Conservation (phyloP, 2,888 invertebrate genomes). For the Proisotoma minuta region DNA sequence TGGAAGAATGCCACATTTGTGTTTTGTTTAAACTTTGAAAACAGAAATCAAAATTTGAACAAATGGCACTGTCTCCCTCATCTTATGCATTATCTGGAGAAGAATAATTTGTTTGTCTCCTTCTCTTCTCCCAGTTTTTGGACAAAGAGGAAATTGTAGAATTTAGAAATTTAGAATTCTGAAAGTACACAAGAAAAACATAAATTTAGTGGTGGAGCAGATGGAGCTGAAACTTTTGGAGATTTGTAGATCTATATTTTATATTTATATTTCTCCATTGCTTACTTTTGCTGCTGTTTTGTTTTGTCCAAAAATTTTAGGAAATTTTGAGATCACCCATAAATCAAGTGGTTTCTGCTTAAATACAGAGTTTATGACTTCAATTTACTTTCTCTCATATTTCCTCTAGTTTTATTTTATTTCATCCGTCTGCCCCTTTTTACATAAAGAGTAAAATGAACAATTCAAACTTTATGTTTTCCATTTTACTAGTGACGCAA, state of each 20-base stretch:
- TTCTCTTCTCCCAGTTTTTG: neutral
- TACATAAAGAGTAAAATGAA: no score
- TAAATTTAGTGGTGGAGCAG: neutral
- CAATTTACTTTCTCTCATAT: no score
- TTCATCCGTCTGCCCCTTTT: no score
- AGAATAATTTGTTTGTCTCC: conserved; percentile 2
- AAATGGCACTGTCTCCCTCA: neutral
- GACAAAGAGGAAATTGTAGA: neutral
- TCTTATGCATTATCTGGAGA: neutral
- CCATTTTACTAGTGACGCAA: no score
- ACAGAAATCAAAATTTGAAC: conserved; percentile 3
- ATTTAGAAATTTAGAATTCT: conserved; percentile 6
- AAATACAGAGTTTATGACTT: no score
- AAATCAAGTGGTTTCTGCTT: conserved; percentile 4
- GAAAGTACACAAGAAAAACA: conserved; percentile 1
- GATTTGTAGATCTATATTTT: conserved; percentile 4
- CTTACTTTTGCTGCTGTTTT: neutral
- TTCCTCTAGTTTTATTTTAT: no score
- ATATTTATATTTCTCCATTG: conserved; percentile 2
- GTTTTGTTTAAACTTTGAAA: no score
- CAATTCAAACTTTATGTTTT: no score
- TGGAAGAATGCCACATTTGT: no score
- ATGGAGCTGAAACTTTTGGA: conserved; percentile 4
- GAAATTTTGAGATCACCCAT: neutral
- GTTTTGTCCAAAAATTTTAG: conserved; percentile 1